Percentiles rank a stretch among this genome's conserved stretches.
Conservation (phyloP, 2,113 vertebrate species). For the Hylia prasina region DNA sequence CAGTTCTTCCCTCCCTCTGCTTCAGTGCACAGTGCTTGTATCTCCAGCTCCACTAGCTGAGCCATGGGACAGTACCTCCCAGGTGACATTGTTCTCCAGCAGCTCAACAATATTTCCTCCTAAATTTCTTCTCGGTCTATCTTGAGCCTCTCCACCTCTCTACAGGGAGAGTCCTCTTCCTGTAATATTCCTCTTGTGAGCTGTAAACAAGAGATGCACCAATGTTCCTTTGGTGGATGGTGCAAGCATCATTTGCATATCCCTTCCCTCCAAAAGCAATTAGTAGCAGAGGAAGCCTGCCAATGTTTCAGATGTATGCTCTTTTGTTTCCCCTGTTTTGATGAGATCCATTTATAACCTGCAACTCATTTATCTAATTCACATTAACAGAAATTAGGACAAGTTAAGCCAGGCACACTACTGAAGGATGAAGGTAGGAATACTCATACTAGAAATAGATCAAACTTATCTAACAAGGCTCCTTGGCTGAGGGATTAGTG, state of each 20-base stretch:
- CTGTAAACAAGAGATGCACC: not conserved
- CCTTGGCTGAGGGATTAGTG: not conserved
- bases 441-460: not conserved
- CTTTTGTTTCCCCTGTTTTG: slow-evolving; percentile 44
- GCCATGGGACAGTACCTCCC: not conserved
- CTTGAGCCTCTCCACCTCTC: not conserved
- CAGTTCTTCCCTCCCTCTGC: not conserved
- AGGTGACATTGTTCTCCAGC: not conserved
- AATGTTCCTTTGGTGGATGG: not conserved
- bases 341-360: slow-evolving; percentile 48
- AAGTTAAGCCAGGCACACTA: slow-evolving; percentile 7
- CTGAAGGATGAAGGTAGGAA: not conserved
- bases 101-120: not conserved
- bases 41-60: not conserved
- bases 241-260: slow-evolving; percentile 1
- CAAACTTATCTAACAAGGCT: not conserved
- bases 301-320: slow-evolving; percentile 19
- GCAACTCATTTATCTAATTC: slow-evolving; percentile 37
- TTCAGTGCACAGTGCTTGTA: not conserved
- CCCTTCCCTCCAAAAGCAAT: slow-evolving; percentile 43
- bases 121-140: not conserved
- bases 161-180: not conserved
- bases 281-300: slow-evolving; percentile 40
- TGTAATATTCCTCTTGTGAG: not conserved
- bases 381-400: slow-evolving; percentile 44